Evolutionary conservation across 2,888 invertebrate species (phyloP), one percentile per base, ranked within the genome.

Genomic region (Steromphala cineraria): DNA sequence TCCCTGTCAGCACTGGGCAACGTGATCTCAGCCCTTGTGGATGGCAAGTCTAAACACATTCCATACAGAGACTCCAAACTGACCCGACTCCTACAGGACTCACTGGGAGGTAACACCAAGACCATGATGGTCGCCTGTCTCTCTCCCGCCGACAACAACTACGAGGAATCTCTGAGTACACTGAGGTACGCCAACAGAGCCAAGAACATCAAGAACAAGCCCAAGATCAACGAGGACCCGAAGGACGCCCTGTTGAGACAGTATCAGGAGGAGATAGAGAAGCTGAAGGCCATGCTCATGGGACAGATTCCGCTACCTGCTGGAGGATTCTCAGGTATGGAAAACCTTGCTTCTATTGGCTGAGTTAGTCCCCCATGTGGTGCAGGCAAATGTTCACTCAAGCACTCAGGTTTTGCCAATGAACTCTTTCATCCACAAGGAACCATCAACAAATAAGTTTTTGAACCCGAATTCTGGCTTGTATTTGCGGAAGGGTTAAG

Each of bases 71-170:
- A 98, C 92, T 97, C 97, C 21, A 98, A 97, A 92, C 94, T 98
- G 0, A 91, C 91, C 0, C 87, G 91, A 24, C 86, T 92, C 19
- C 87, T 93, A 17, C 92, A 93, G 85, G 93, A 93, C 82, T 93
- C 92, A 0, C 88, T 93, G 0, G 93, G 97, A 4, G 97, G 97
- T 0, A 98, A 98, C 91, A 97, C 97, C 0, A 96, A 97, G 91
- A 98, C 97, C 0, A 92, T 98, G 76, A 98, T 98, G 97, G 96
- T 97, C 76, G 97, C 97, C 0, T 97, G 97, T 91, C 94, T 97
- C 1, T 96, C 97, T 28, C 97, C 97, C 0, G 96, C 97, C 0
- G 96, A 96, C 90, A 95, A 95, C 89, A 97, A 97, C 91, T 97
- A 96, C 86, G 96, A 97, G 84, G 97, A 97, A 93, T 96, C 97